Evolutionary conservation across 2,797 vertebrate genomes (phyloP), one percentile per base, ranked within the genome.

Genomic region (Tamandua tetradactyla): DNA sequence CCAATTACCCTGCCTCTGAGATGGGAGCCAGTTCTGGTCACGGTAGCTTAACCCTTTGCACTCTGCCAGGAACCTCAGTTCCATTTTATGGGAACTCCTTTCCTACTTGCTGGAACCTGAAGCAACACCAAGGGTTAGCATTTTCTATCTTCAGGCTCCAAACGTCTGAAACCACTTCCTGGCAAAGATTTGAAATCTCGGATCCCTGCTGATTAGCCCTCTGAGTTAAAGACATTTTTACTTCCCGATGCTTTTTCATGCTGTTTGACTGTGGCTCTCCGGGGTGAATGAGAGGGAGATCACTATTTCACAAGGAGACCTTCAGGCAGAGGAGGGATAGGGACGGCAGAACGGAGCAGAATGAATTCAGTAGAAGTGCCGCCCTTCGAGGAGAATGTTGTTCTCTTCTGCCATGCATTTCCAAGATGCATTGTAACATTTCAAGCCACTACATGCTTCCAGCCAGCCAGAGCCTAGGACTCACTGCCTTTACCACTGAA

Each of bases 151-250:
- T 95, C 96, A 89, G 88, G 79, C 81, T 90, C 96, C 90, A 93
- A 93, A 72, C 2, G 64, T 96, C 88, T 97, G 87, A 96, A 98
- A 93, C 75, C 88, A 92, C 91, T 93, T 98, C 95, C 93, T 96
- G 95, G 94, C 96, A 84, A 32, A 87, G 76, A 94, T 89, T 88
- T 96, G 92, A 96, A 98, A 95, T 92, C 55, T 57, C 64, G 64
- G 91, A 74, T 97, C 78, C 87, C 62, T 95, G 87, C 52, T 91
- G 83, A 94, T 92, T 93, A 97, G 95, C 95, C 94, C 92, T 94
- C 81, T 93, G 40, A 15, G 69, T 89, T 97, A 97, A 97, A 97
- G 91, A 76, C 74, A 71, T 94, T 97, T 96, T 94, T 95, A 84
- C 97, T 97, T 97, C 62, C 80, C 96, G 74, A 14, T 92, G 66